Evolutionary conservation across 1,140 invertebrate species (phyloP), one percentile per base, ranked within the genome.

Genomic region (Drosophila ironensis): DNA sequence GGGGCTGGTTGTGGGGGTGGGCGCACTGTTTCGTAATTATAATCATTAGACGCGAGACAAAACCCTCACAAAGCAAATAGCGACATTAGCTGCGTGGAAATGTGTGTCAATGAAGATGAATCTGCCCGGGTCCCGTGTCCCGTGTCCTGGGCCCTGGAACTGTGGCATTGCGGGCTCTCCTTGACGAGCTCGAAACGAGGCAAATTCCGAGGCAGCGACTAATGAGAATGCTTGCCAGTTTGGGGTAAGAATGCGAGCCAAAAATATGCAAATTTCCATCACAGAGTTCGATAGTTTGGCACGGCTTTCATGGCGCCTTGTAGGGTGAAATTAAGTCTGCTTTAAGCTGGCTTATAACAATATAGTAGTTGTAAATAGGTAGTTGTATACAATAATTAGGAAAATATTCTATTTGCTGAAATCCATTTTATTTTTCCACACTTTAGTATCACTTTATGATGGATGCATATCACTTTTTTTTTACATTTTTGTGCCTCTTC

Each of bases 1-100:
- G 9, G 11, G 20, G 5, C 25, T 25, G 7, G 12, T 7, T n/a
- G 2, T 12, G 17, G 6, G 35, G 17, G 12, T 37, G 45, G 45
- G 14, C 25, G 64, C 20, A 59, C 52, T 51, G 27, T 66, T 51
- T 66, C 59, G 69, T 78, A 78, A 78, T 78, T 78, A 78, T 80
- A 51, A 73, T 78, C 75, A 78, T 78, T 78, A 78, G 71, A 78
- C 38, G 51, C 47, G 47, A 69, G 64, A 64, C 64, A 50, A 50
- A 59, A 53, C 41, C 35, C 27, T 54, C 56, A 41, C 75, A 69
- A 67, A 63, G 75, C 75, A 80, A 78, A 80, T 61, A 64, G 75
- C 68, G 61, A 73, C 74, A 78, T 78, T 73, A 53, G 59, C 25
- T 45, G 54, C 33, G 42, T 35, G 37, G 19, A 68, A 80, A 80